Evolutionary conservation across 2,797 vertebrate genomes (phyloP).

Genomic region (Anolis apletophallus): DNA sequence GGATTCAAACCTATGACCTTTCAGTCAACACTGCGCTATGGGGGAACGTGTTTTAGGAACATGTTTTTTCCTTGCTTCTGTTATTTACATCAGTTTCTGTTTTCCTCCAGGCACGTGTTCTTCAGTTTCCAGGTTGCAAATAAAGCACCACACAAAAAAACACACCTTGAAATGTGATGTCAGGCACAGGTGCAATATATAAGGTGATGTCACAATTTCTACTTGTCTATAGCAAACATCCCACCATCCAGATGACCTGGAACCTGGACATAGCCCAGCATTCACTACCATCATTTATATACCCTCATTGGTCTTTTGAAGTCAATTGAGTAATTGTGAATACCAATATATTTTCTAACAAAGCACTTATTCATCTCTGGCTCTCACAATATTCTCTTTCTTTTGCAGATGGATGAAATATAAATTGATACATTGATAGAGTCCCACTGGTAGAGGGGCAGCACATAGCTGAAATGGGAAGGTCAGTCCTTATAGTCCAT

Average conservation of each 20-base stretch:
- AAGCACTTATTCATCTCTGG: constrained; percentile 4
- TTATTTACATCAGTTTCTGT: neutral
- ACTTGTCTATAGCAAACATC: neutral
- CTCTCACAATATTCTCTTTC: neutral
- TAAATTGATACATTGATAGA: neutral
- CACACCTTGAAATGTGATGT: too few species aligned
- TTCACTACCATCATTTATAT: neutral
- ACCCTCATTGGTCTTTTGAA: constrained; percentile 19
- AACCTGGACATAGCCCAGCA: neutral
- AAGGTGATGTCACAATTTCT: constrained; percentile 1
- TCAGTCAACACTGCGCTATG: too few species aligned
- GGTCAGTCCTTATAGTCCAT: too few species aligned
- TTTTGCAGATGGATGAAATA: neutral
- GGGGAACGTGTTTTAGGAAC: too few species aligned
- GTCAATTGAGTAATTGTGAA: neutral
- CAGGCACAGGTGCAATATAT: too few species aligned
- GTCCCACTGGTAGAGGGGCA: neutral
- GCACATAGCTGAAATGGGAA: too few species aligned
- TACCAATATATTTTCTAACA: neutral
- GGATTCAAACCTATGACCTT: too few species aligned
- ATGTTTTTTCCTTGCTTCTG: neutral
- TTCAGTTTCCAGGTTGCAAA: neutral
- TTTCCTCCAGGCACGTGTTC: neutral
- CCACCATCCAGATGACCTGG: neutral
- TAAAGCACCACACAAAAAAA: neutral